Conservation (phyloP, 2,113 vertebrate species). For the Neotoma lepida region DNA sequence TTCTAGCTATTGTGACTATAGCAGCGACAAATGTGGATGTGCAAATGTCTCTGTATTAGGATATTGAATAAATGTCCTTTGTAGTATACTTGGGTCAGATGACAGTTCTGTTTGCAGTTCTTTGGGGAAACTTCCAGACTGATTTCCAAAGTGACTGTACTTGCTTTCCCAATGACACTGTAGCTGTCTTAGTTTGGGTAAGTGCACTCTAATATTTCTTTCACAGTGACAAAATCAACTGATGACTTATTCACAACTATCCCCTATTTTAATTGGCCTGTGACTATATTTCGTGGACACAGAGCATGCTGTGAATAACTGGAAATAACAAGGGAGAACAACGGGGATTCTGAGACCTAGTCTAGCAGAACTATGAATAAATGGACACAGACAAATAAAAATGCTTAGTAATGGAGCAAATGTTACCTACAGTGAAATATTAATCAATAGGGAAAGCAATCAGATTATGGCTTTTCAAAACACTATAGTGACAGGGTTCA, state of each 20-base stretch:
- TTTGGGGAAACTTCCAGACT: not conserved
- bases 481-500: not conserved
- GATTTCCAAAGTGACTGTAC: not conserved
- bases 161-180: not conserved
- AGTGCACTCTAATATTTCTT: not conserved
- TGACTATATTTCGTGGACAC: not conserved
- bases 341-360: not conserved
- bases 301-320: not conserved
- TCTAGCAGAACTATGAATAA: not conserved
- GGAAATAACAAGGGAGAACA: not conserved
- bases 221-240: not conserved
- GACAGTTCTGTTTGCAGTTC: not conserved
- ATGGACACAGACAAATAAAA: not conserved
- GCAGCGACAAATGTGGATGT: not conserved
- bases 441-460: not conserved
- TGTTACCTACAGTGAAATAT: not conserved
- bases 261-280: not conserved
- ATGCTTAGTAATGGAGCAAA: not conserved
- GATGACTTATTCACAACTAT: not conserved
- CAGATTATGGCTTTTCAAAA: not conserved
- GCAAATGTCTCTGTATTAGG: not conserved
- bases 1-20: not conserved
- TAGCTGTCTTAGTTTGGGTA: not conserved
- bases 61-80: not conserved
- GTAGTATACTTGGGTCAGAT: no score